A percentile compares a stretch with the other conserved stretches of the same genome.
Conservation (phyloP, 2,797 vertebrate genomes). For the Macropus fuliginosus region DNA sequence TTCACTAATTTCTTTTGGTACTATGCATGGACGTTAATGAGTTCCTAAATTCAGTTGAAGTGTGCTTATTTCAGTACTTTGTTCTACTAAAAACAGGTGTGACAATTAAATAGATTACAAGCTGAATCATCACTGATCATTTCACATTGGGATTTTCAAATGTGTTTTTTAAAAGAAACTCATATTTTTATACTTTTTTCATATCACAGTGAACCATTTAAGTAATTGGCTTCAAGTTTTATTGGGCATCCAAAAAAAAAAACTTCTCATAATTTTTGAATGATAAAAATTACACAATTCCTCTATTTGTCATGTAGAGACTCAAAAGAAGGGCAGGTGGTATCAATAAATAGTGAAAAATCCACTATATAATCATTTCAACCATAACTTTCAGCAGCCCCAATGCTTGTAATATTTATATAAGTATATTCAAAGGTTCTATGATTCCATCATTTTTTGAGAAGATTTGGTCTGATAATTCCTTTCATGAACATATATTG, state of each 20-base stretch:
- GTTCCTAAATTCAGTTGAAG: conserved; percentile 65
- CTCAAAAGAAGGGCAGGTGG: neutral
- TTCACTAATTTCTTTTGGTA: conserved; percentile 61
- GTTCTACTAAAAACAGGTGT: conserved; percentile 68
- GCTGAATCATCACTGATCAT: conserved; percentile 59
- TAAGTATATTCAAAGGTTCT: no score
- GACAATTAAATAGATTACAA: conserved; percentile 56
- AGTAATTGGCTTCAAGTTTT: conserved; percentile 53
- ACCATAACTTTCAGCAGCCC: neutral
- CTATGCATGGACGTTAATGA: conserved; percentile 51
- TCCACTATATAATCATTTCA: neutral
- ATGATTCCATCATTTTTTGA: no score
- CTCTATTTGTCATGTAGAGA: neutral
- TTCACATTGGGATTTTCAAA: conserved; percentile 57
- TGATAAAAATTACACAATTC: neutral
- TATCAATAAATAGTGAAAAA: neutral
- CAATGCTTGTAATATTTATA: no score
- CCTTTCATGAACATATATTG: no score
- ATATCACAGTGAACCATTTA: conserved; percentile 24
- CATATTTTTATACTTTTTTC: conserved; percentile 47
- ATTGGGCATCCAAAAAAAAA: conserved; percentile 44
- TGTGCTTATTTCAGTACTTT: conserved; percentile 57
- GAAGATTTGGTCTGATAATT: no score
- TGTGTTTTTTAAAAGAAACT: conserved; percentile 55
- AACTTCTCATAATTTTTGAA: neutral